phyloP scores from a whole-genome alignment of 2,888 invertebrate genomes.

The Nomada goodeniana region DNA sequence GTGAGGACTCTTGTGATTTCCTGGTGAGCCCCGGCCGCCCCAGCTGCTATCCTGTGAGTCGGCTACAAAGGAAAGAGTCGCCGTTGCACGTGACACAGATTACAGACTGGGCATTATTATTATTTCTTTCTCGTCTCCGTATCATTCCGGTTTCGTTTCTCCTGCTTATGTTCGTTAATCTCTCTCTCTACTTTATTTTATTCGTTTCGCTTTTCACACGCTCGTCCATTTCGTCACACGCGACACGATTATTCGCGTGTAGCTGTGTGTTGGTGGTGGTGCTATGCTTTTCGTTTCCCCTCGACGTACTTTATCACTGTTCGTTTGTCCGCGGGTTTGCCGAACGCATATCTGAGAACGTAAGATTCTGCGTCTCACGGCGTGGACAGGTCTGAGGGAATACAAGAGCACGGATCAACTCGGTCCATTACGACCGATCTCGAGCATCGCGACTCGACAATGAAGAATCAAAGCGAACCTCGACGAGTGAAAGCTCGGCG shows the following conservation, averaged over 20 bases:
- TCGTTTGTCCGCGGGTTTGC: constrained; percentile 11
- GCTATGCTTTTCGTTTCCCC: constrained; percentile 32
- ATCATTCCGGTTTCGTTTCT: constrained; percentile 8
- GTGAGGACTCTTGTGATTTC: constrained; percentile 75
- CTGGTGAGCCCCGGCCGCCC: constrained; percentile 81
- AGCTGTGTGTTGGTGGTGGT: constrained; percentile 60
- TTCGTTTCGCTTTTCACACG: constrained; percentile 45
- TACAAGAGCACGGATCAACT: constrained; percentile 12
- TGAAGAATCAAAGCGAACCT: neutral
- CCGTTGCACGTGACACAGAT: constrained; percentile 78
- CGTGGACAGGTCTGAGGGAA: constrained; percentile 9
- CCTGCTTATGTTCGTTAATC: constrained; percentile 8
- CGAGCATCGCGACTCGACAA: neutral
- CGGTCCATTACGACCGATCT: neutral
- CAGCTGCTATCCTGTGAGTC: constrained; percentile 81
- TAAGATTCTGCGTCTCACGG: constrained; percentile 22
- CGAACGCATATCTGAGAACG: neutral
- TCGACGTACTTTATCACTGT: constrained; percentile 1
- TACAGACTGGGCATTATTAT: constrained; percentile 72
- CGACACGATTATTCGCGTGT: constrained; percentile 57
- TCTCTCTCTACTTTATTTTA: neutral
- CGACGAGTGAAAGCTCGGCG: neutral
- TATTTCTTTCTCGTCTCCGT: constrained; percentile 64
- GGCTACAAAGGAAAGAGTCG: constrained; percentile 81
- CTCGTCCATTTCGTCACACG: constrained; percentile 30